A percentile compares a stretch with the other conserved stretches of the same genome.
phyloP scores from a whole-genome alignment of 2,888 invertebrate species.

The Catocala nupta region DNA sequence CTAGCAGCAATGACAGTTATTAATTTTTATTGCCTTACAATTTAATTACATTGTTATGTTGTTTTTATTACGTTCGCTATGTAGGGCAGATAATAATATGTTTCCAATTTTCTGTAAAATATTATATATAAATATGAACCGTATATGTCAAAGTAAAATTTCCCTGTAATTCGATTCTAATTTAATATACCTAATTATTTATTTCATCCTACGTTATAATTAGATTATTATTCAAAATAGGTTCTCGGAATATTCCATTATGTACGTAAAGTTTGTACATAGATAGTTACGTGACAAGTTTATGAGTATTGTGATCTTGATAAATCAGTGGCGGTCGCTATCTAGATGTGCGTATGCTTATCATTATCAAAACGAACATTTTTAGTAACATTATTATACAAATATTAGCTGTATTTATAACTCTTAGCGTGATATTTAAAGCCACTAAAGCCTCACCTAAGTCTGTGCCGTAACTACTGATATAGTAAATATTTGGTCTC shows the following conservation, averaged over 20 bases:
- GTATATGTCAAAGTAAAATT: too few species aligned
- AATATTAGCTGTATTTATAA: constrained; percentile 57
- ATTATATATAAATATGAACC: too few species aligned
- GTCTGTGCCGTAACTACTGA: constrained; percentile 32
- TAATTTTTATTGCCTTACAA: too few species aligned
- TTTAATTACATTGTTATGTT: too few species aligned
- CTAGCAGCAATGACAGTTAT: too few species aligned
- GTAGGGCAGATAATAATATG: too few species aligned
- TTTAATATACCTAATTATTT: too few species aligned
- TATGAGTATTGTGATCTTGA: constrained; percentile 73
- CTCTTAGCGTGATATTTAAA: constrained; percentile 38
- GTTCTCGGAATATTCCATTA: constrained; percentile 61
- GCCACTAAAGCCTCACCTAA: constrained; percentile 26
- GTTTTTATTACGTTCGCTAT: too few species aligned
- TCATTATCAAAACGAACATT: constrained; percentile 56
- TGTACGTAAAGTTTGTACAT: constrained; percentile 48
- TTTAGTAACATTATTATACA: constrained; percentile 47
- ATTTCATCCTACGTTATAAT: too few species aligned
- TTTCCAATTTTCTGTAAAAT: too few species aligned
- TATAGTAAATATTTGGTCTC: constrained; percentile 23
- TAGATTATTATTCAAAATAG: constrained; percentile 15
- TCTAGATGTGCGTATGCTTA: constrained; percentile 68
- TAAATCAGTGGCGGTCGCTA: constrained; percentile 70
- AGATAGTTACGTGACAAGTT: constrained; percentile 73
- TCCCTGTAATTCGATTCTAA: too few species aligned